Percentiles rank a stretch among this genome's conserved stretches.
Conservation (phyloP, 2,888 invertebrate genomes). For the Incurvaria masculella region DNA sequence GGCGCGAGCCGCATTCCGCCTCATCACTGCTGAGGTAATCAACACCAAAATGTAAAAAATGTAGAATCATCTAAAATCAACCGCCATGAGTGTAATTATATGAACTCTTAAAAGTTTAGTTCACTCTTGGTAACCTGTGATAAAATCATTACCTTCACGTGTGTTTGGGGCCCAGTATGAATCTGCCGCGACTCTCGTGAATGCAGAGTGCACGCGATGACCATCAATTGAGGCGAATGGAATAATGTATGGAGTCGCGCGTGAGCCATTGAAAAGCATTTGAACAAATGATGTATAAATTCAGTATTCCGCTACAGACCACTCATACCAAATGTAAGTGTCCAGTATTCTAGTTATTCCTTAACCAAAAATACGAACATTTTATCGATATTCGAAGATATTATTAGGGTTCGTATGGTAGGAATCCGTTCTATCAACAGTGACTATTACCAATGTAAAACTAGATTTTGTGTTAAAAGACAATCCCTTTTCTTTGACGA, state of each 20-base stretch:
- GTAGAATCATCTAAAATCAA: not conserved
- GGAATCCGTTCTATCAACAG: not conserved
- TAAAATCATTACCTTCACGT: not conserved
- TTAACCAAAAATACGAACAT: constrained; percentile 37
- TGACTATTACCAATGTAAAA: not conserved
- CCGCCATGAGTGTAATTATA: not conserved
- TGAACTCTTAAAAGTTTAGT: not conserved
- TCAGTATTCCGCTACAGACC: not conserved
- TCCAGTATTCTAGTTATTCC: constrained; percentile 45
- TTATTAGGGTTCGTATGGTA: not conserved
- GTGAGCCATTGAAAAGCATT: not conserved
- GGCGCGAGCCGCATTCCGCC: not conserved
- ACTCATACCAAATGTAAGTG: constrained; percentile 34
- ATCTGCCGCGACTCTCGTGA: not conserved
- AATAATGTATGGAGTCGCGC: too few relatives aligned
- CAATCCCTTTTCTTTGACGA: not conserved
- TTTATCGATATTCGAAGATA: not conserved
- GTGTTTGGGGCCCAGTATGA: not conserved
- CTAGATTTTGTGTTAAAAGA: not conserved
- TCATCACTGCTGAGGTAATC: not conserved
- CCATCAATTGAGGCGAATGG: too few relatives aligned
- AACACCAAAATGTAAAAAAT: not conserved
- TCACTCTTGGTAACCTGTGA: not conserved
- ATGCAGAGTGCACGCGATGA: not conserved
- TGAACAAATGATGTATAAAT: too few relatives aligned